These are phyloP conservation scores for Calephelis perditalis DNA, from an alignment of 2,888 invertebrate species.

Conservation along the genomic window DNA sequence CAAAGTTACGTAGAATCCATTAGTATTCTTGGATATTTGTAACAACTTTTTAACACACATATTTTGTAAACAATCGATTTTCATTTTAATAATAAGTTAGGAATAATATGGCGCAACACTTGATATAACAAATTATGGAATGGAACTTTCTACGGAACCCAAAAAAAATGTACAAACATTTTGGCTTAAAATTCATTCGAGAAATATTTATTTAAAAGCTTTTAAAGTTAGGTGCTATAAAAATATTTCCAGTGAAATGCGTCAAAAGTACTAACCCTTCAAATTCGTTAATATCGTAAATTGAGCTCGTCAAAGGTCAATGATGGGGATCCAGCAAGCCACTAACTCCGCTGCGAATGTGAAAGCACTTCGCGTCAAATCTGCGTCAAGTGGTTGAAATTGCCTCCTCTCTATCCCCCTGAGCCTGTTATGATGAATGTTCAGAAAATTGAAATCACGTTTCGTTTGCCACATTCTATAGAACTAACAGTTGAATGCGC, in stretches of 20 bases:
- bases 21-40: too few relatives aligned
- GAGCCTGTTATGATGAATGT: slow-evolving; percentile 54
- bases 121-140: too few relatives aligned
- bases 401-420: slow-evolving; percentile 36
- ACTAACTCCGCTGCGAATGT: slow-evolving; percentile 47
- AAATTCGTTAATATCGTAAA: slow-evolving; percentile 36
- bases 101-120: too few relatives aligned
- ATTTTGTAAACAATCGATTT: too few relatives aligned
- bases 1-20: too few relatives aligned
- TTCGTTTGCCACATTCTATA: slow-evolving; percentile 39
- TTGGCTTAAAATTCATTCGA: too few relatives aligned
- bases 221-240: too few relatives aligned
- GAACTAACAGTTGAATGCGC: slow-evolving; percentile 5
- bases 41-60: too few relatives aligned
- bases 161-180: too few relatives aligned
- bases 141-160: too few relatives aligned
- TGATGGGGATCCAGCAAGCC: slow-evolving; percentile 57
- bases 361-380: slow-evolving; percentile 61
- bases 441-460: slow-evolving; percentile 60
- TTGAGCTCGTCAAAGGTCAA: slow-evolving; percentile 55
- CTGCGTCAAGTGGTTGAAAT: slow-evolving; percentile 59
- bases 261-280: not conserved
- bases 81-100: too few relatives aligned
- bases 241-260: slow-evolving; percentile 5
- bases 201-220: too few relatives aligned